Conservation (phyloP, 2,797 vertebrate species). For the Phalloptychus januarius region DNA sequence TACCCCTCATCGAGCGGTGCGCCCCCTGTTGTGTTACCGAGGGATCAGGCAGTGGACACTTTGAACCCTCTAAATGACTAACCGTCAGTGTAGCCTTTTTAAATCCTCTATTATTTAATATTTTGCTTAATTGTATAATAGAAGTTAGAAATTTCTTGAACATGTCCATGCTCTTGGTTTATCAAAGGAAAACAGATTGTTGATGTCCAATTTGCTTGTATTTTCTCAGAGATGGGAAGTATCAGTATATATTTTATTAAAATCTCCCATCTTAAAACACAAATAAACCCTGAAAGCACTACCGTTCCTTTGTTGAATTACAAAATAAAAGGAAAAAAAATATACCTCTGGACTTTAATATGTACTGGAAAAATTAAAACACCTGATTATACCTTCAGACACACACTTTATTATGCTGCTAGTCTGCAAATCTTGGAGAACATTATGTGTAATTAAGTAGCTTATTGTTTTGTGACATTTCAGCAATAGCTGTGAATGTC, state of each 20-base stretch:
- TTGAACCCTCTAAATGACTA: slow-evolving; percentile 69
- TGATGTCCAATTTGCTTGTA: slow-evolving; percentile 12
- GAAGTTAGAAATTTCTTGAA: slow-evolving; percentile 35
- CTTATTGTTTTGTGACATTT: neutral
- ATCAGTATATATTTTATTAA: slow-evolving; percentile 41
- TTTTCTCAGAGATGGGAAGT: slow-evolving; percentile 42
- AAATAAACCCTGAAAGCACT: slow-evolving; percentile 20
- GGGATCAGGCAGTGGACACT: slow-evolving; percentile 71
- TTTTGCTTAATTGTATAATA: slow-evolving; percentile 31
- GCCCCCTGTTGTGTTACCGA: slow-evolving; percentile 76
- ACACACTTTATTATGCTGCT: slow-evolving; percentile 9
- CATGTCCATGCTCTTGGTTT: slow-evolving; percentile 39
- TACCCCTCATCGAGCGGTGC: slow-evolving; percentile 88
- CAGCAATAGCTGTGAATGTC: neutral
- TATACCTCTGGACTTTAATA: neutral
- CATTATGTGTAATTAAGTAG: neutral
- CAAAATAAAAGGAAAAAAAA: neutral
- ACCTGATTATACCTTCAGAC: neutral
- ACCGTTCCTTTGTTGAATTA: slow-evolving; percentile 9
- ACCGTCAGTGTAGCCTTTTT: slow-evolving; percentile 40
- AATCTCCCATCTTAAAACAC: slow-evolving; percentile 39
- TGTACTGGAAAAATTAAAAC: neutral
- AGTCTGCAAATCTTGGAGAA: neutral
- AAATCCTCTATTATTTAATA: slow-evolving; percentile 52
- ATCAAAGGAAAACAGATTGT: slow-evolving; percentile 23